phyloP scores from a whole-genome alignment of 1,140 invertebrate genomes.

The Sinella curviseta region DNA sequence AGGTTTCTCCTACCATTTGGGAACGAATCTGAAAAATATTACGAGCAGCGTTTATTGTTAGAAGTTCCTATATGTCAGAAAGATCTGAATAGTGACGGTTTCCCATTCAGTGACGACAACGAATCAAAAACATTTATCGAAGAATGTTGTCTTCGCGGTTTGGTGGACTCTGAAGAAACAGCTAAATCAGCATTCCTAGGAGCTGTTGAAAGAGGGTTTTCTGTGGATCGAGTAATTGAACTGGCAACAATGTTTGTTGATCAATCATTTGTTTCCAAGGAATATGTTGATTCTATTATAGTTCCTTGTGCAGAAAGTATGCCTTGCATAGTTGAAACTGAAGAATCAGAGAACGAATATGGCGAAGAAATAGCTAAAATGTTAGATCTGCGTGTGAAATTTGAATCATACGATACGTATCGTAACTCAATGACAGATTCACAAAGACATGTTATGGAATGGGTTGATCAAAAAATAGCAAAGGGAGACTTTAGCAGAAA shows the following conservation, averaged over 20 bases:
- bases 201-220: neutral
- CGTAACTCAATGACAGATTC: neutral
- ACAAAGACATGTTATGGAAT: neutral
- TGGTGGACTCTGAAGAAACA: conserved; percentile 22
- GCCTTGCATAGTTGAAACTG: neutral
- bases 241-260: neutral
- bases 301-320: neutral
- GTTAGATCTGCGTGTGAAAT: neutral
- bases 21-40: conserved; percentile 10
- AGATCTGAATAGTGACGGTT: conserved; percentile 13
- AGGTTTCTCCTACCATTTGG: conserved; percentile 26
- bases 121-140: conserved; percentile 28
- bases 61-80: neutral
- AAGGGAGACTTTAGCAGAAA: too few species aligned
- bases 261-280: neutral
- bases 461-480: neutral
- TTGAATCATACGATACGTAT: neutral
- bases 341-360: neutral
- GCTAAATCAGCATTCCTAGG: conserved; percentile 2
- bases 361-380: neutral
- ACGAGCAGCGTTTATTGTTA: conserved; percentile 9
- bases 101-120: conserved; percentile 12
- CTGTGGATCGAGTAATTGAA: conserved; percentile 4
- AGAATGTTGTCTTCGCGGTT: conserved; percentile 18
- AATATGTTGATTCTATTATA: neutral